Conservation (phyloP, 2,888 invertebrate species). For the Drosophila parthenogenetica region DNA sequence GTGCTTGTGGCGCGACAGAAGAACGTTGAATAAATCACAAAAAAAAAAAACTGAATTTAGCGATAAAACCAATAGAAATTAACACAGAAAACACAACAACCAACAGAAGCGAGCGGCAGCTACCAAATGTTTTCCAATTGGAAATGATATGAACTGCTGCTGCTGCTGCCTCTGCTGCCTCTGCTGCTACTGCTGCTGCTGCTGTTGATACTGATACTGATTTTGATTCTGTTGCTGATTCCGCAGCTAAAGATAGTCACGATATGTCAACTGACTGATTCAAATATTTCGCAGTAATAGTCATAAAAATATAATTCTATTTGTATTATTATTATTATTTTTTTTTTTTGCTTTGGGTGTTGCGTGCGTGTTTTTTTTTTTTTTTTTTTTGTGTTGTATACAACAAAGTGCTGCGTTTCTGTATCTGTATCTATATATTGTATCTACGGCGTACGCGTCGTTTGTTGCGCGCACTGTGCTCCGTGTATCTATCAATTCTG, state of each 20-base stretch:
- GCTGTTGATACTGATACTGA: constrained; percentile 38
- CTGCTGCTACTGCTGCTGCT: constrained; percentile 25
- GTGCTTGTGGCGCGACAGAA: constrained; percentile 9
- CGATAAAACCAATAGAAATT: constrained; percentile 44
- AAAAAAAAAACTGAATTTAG: constrained; percentile 20
- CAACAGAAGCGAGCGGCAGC: constrained; percentile 19
- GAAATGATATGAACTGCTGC: constrained; percentile 36
- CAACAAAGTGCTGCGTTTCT: constrained; percentile 41
- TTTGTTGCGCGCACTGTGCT: constrained; percentile 54
- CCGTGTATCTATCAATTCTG: constrained; percentile 76
- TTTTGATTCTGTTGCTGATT: constrained; percentile 22
- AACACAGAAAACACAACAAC: constrained; percentile 18
- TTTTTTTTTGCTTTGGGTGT: constrained; percentile 11
- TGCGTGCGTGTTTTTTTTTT: constrained; percentile 21
- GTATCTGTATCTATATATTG: constrained; percentile 55
- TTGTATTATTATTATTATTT: background rate
- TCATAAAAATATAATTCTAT: background rate
- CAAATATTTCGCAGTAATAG: background rate
- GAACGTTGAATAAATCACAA: constrained; percentile 41
- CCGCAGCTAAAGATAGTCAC: constrained; percentile 47
- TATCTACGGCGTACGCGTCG: constrained; percentile 49
- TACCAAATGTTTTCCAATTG: constrained; percentile 56
- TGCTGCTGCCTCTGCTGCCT: constrained; percentile 25
- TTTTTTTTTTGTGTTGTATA: constrained; percentile 35
- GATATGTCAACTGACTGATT: constrained; percentile 42